Conservation (phyloP, 2,797 vertebrate genomes). For the Microctenopoma lineatum region DNA sequence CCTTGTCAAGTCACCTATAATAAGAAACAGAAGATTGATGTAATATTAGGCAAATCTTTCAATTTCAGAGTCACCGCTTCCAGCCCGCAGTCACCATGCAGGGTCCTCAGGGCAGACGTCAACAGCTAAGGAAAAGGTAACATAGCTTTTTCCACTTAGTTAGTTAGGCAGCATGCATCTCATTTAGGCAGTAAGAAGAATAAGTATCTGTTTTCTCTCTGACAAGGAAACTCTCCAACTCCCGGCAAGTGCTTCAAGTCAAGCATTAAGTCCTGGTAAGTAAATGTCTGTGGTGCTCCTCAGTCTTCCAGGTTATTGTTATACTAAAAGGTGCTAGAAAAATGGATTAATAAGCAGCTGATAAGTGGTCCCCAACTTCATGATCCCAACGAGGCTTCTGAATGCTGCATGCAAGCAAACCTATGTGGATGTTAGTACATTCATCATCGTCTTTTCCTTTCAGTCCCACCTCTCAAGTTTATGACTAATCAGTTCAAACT, state of each 20-base stretch:
- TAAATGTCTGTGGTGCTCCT: not conserved
- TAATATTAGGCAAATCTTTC: not conserved
- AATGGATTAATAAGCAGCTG: no score
- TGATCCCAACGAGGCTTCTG: no score
- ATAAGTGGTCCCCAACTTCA: no score
- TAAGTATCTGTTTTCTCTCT: conserved; percentile 5
- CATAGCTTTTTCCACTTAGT: not conserved
- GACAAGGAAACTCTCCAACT: conserved; percentile 1
- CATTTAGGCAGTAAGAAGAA: not conserved
- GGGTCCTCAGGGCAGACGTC: not conserved
- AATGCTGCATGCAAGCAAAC: no score
- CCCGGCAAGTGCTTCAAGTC: not conserved
- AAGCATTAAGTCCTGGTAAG: not conserved
- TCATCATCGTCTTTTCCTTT: no score
- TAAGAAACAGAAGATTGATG: not conserved
- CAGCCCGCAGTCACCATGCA: not conserved
- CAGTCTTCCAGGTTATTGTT: no score
- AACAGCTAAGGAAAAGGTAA: conserved; percentile 2
- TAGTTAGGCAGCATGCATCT: not conserved
- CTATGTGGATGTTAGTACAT: no score
- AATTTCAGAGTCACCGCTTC: conserved; percentile 4
- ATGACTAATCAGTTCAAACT: no score
- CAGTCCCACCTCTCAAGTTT: no score
- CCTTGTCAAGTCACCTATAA: not conserved
- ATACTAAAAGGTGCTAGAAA: no score